Conservation (phyloP, 92 coral and sea anemone genomes). For the Hydrozoanthus gracilis region DNA sequence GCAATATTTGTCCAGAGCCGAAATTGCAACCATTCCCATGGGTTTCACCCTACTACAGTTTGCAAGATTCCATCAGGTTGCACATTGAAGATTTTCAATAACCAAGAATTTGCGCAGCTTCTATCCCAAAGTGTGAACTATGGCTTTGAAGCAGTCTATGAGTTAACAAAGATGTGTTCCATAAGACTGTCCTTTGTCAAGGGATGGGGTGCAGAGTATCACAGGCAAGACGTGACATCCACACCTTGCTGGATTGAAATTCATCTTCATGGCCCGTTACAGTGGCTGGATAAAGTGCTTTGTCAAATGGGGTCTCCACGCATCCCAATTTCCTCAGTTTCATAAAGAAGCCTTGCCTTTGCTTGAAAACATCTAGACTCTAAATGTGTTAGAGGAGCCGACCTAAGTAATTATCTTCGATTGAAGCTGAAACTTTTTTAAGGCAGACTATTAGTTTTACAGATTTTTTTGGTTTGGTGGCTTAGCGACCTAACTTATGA, state of each 20-base stretch:
- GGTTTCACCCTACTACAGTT: constrained; percentile 98
- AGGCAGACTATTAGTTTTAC: too few relatives aligned
- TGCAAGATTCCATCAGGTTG: constrained; percentile 98
- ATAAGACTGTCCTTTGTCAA: constrained; percentile 96
- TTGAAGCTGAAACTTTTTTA: background rate
- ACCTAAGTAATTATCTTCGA: background rate
- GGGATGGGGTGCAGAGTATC: constrained; percentile 99
- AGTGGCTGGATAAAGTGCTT: constrained; percentile 98
- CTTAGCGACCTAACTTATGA: too few relatives aligned
- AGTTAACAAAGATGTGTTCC: constrained; percentile 99
- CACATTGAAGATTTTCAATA: constrained; percentile 96
- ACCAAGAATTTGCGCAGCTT: constrained; percentile 98
- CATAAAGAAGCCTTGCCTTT: constrained; percentile 35
- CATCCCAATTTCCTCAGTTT: constrained; percentile 95
- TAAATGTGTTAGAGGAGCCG: background rate
- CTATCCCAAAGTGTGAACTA: constrained; percentile 98
- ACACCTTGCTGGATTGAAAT: constrained; percentile 99
- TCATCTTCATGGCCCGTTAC: constrained; percentile 97
- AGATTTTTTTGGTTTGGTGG: too few relatives aligned
- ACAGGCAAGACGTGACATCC: constrained; percentile 98
- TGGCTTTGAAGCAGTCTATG: constrained; percentile 99
- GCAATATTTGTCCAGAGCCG: constrained; percentile 99
- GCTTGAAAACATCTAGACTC: background rate
- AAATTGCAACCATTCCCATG: constrained; percentile 97
- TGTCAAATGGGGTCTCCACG: constrained; percentile 98